Evolutionary conservation across 2,888 invertebrate genomes (phyloP).

Genomic region (Tanytarsus gracilentus): DNA sequence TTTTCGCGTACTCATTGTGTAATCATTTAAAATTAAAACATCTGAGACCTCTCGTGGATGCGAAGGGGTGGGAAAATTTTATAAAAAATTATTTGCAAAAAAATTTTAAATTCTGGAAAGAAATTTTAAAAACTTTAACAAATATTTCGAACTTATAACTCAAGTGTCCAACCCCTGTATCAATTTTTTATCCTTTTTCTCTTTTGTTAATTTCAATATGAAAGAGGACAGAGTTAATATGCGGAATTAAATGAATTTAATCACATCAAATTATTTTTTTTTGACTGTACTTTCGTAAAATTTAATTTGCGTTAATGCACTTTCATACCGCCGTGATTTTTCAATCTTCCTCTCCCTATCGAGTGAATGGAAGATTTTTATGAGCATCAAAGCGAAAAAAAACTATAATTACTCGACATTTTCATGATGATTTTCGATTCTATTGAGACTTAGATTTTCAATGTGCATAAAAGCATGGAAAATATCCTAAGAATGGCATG

Average conservation of each 20-base stretch:
- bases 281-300: neutral
- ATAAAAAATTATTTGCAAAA: too few relatives aligned
- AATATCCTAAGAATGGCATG: too few relatives aligned
- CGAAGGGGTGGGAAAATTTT: too few relatives aligned
- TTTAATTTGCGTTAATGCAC: constrained; percentile 25
- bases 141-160: too few relatives aligned
- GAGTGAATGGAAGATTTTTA: neutral
- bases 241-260: constrained; percentile 25
- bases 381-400: constrained; percentile 7
- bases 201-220: neutral
- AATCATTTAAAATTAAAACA: constrained; percentile 25
- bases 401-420: constrained; percentile 3
- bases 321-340: neutral
- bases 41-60: constrained; percentile 16
- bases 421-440: constrained; percentile 3
- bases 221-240: constrained; percentile 16
- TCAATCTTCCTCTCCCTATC: neutral
- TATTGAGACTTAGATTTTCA: neutral
- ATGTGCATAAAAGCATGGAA: too few relatives aligned
- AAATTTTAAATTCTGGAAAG: too few relatives aligned
- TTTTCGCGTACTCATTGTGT: constrained; percentile 26
- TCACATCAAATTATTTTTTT: constrained; percentile 21
- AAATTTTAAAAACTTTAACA: too few relatives aligned
- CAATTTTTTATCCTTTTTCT: neutral
- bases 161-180: neutral